Evolutionary conservation across 2,888 invertebrate genomes (phyloP), one percentile per base, ranked within the genome.

Genomic region (Synanthedon tipuliformis): DNA sequence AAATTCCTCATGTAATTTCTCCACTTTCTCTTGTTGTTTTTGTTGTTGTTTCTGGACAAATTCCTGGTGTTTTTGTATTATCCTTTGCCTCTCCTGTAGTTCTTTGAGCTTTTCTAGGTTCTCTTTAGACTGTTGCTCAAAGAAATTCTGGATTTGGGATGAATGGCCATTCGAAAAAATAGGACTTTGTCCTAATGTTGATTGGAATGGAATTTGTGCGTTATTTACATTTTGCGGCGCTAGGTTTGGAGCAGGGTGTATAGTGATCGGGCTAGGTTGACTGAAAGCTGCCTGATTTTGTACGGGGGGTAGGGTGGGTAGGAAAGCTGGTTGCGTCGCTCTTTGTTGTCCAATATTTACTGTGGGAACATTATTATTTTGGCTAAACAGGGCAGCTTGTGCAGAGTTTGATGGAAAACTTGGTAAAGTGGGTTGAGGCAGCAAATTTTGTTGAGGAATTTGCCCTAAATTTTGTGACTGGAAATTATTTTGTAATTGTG

Each of bases 31-130:
- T 65, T 94, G 91, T 49, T 93, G 92, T 61, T 93, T 93, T 61
- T 94, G 90, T 62, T 94, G 94, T 64, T 94, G 94, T 65, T 92
- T 93, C 63, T 94, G 93, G 4, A 93, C 90, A 61, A 94, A 92
- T 60, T 94, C 90, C 63, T 94, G 93, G 60, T 93, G 93, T 65
- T 92, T 93, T 61, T 92, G 92, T 56, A 93, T 93, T 4, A 93
- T 89, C 58, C 91, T 89, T 62, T 92, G 92, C 60, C 92, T 90
- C 59, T 94, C 93, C 61, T 91, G 89, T 50, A 93, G 89, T 61
- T 93, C 93, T 60, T 91, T 90, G 1, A 92, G 70, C 54, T 89
- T 84, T 65, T 92, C 91, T 51, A 88, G 68, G 59, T 88, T 88
- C 58, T 92, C 88, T 63, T 92, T 89, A n/a, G 90, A 87, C 61